Conservation (phyloP, 2,888 invertebrate species). For the Chesias legatella region DNA sequence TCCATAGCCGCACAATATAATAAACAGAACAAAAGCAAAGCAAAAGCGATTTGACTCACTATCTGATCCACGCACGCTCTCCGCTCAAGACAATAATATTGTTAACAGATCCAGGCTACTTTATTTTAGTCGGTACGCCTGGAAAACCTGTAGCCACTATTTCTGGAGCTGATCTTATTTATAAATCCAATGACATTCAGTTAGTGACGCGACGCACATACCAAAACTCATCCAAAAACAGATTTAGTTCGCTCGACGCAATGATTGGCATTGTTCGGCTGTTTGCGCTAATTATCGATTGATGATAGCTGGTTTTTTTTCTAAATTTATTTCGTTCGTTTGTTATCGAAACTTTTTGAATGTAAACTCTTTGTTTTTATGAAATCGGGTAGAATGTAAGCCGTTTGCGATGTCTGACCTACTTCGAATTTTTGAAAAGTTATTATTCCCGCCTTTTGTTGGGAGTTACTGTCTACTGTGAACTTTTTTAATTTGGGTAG, state of each 20-base stretch:
- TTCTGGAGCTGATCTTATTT: constrained; percentile 81
- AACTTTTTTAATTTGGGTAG: constrained; percentile 32
- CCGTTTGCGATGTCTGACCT: constrained; percentile 39
- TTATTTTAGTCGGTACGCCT: constrained; percentile 80
- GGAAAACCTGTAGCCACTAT: constrained; percentile 81
- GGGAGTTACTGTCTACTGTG: constrained; percentile 31
- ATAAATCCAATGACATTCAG: constrained; percentile 80
- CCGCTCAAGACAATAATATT: constrained; percentile 74
- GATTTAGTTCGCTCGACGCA: constrained; percentile 70
- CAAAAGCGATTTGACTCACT: constrained; percentile 53
- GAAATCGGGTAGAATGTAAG: constrained; percentile 38
- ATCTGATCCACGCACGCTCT: constrained; percentile 52
- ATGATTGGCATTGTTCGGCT: constrained; percentile 74
- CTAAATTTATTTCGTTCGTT: constrained; percentile 5
- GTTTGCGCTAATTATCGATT: constrained; percentile 55
- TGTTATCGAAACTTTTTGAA: constrained; percentile 5
- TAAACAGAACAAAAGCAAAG: constrained; percentile 49
- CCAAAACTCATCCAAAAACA: constrained; percentile 80
- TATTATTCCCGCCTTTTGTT: constrained; percentile 29
- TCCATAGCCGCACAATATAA: constrained; percentile 60
- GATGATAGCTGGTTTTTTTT: constrained; percentile 24
- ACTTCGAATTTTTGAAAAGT: constrained; percentile 47
- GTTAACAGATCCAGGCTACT: constrained; percentile 79
- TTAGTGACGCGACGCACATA: constrained; percentile 76
- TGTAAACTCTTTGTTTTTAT: constrained; percentile 36